These are phyloP conservation scores for Melieria omissa DNA, from an alignment of 2,888 invertebrate species.

Conservation along the genomic window DNA sequence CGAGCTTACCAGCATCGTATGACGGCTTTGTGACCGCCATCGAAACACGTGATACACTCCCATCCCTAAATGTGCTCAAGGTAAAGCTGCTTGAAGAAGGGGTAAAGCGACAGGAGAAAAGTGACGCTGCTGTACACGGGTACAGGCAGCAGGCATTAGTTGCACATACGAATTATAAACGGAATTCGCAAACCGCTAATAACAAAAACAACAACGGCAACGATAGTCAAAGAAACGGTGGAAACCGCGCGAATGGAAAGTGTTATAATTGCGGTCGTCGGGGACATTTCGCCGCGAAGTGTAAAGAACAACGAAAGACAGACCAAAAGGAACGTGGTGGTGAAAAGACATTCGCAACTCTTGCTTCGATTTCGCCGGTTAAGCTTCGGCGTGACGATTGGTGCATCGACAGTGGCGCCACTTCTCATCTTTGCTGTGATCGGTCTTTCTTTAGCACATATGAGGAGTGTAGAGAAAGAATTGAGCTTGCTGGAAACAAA, in stretches of 20 bases:
- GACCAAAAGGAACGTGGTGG: too few species aligned
- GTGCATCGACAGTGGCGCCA: conserved; percentile 36
- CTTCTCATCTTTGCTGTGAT: conserved; percentile 39
- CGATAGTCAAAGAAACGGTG: background rate
- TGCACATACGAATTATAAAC: conserved; percentile 6
- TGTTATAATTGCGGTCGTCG: conserved; percentile 32
- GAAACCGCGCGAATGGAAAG: conserved; percentile 15
- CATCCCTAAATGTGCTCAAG: conserved; percentile 26
- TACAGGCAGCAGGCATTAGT: conserved; percentile 1
- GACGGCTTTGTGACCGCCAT: conserved; percentile 43
- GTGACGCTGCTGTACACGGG: conserved; percentile 18
- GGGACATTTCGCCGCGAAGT: conserved; percentile 11
- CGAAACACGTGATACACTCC: conserved; percentile 40
- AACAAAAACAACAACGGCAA: background rate
- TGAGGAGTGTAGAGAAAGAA: conserved; percentile 27
- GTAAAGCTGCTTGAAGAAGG: conserved; percentile 36
- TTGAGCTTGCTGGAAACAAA: conserved; percentile 31
- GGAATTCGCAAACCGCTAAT: conserved; percentile 3
- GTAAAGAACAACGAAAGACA: too few species aligned
- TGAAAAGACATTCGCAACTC: background rate
- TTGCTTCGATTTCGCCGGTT: conserved; percentile 8
- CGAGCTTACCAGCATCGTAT: conserved; percentile 39
- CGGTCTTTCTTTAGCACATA: conserved; percentile 19
- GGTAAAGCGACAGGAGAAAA: conserved; percentile 8
- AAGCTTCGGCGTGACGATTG: background rate